Base-by-base conservation (phyloP, 2,113 vertebrate genomes). In the Oplegnathus fasciatus region DNA sequence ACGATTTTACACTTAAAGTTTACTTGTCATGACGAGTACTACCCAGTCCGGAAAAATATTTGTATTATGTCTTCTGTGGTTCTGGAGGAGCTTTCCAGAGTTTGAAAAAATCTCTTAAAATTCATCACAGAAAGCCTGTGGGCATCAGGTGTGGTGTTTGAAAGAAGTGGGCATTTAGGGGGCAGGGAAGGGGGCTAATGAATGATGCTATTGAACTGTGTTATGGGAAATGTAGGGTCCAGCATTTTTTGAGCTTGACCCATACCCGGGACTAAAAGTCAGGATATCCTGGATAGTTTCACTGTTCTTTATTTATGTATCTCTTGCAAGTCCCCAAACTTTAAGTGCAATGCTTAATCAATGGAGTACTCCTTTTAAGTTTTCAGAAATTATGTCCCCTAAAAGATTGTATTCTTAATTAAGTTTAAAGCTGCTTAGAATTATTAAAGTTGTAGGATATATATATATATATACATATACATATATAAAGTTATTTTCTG, bases 311-410 rank as follows among this genome's bases (percentile, higher is more conserved):
- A 42, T 71, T 20, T 28, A 48, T 24, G 2, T 58, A 6, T 77
- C 71, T 69, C 55, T 80, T 44, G 28, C 26, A 76, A 69, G 18
- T 44, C 8, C 1, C 15, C 15, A 14, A 78, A 26, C 42, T 74
- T 74, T 22, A 78, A 79, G 60, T 79, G 60, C 11, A 62, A 34
- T 37, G 15, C 6, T 68, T 55, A 58, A 79, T 79, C 69, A 69
- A 14, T 70, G 58, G 20, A 79, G 65, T 37, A 17, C n/a, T 24
- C 42, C 24, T 78, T 46, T n/a, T 57, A 44, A n/a, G 20, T 46
- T 52, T 65, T 52, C 1, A 54, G 37, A 48, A 28, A 37, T 28
- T 57, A 42, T 50, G 77, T 67, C 2, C 10, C 5, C 26, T 50
- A 30, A 55, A 57, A 46, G 13, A 26, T 14, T 42, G 24, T 11